Base-by-base conservation (phyloP, 2,888 invertebrate genomes). In the Lasiommata megera region DNA sequence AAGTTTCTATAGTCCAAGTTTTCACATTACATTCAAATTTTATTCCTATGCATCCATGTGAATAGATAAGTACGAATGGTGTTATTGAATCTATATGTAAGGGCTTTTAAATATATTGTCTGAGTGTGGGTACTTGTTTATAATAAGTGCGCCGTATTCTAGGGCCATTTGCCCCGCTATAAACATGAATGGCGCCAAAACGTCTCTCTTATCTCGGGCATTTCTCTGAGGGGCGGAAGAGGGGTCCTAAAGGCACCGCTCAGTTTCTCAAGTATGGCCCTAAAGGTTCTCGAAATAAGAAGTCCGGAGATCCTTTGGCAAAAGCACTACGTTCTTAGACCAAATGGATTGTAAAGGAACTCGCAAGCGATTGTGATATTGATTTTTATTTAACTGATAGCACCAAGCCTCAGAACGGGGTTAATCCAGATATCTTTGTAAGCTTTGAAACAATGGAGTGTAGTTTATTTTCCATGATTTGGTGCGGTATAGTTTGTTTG, bases 171-270 rank as follows among this genome's bases (percentile, higher is more conserved):
- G 84, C 80, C 84, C 83, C 72, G 85, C 85, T 76, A 89, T 90
- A 88, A 90, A 89, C 89, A 88, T 88, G 86, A 90, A 90, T 88
- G 87, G 89, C 81, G 87, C 82, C 87, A 87, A 88, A 90, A 89
- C 84, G 88, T 88, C 88, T 88, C 85, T 88, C 90, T 90, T 90
- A 90, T 90, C 90, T 89, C 79, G 87, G 86, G 82, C 79, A 81
- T 86, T 88, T 86, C 87, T 83, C 79, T 75, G 82, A 84, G 80
- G 84, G 84, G 82, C 86, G 89, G 88, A 89, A 87, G 85, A 82
- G 79, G 77, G 77, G 71, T 73, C 84, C 82, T 77, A 84, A 84
- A 85, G 82, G 79, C 84, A 74, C 72, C 69, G 73, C 71, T 73
- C 71, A 80, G 82, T 78, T 83, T 81, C 76, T 87, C 86, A 84